A percentile compares a stretch with the other conserved stretches of the same genome.
Evolutionary conservation across 2,113 vertebrate species (phyloP).

Genomic region (Psilopogon haemacephalus): DNA sequence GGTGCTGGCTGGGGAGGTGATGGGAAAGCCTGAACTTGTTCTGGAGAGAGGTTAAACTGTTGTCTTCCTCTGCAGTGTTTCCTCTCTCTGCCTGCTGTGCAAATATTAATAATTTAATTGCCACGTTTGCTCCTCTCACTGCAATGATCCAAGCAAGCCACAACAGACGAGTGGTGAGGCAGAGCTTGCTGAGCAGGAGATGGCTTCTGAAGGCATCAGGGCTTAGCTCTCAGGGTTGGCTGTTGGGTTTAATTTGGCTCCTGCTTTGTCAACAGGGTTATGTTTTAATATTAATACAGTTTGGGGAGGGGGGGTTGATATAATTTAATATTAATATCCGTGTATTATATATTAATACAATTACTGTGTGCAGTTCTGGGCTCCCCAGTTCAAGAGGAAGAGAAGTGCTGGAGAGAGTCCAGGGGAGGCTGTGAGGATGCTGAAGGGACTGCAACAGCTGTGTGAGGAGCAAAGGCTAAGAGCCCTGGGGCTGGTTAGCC

Average conservation of each 20-base stretch:
- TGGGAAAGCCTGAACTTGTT: slow-evolving; percentile 40
- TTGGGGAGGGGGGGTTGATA: too few species aligned
- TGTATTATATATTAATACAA: too few species aligned
- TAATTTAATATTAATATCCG: too few species aligned
- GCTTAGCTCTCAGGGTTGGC: background rate
- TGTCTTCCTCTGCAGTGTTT: slow-evolving; percentile 21
- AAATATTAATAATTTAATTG: slow-evolving; percentile 49
- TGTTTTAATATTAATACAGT: too few species aligned
- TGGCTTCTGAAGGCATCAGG: background rate
- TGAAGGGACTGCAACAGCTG: too few species aligned
- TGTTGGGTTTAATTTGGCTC: background rate
- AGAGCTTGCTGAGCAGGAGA: background rate
- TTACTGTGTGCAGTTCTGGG: too few species aligned
- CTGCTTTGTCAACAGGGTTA: background rate
- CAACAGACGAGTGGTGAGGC: background rate
- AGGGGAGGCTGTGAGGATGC: too few species aligned
- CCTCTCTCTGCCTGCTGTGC: slow-evolving; percentile 10
- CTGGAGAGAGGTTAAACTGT: slow-evolving; percentile 44
- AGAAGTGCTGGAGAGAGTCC: too few species aligned
- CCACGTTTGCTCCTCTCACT: slow-evolving; percentile 1
- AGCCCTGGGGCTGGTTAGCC: too few species aligned
- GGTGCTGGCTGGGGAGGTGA: background rate
- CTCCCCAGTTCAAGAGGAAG: too few species aligned
- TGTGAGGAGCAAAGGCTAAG: too few species aligned
- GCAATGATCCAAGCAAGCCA: background rate